Base-by-base conservation (phyloP, 2,797 vertebrate genomes). In the Acestrorhynchus altus region DNA sequence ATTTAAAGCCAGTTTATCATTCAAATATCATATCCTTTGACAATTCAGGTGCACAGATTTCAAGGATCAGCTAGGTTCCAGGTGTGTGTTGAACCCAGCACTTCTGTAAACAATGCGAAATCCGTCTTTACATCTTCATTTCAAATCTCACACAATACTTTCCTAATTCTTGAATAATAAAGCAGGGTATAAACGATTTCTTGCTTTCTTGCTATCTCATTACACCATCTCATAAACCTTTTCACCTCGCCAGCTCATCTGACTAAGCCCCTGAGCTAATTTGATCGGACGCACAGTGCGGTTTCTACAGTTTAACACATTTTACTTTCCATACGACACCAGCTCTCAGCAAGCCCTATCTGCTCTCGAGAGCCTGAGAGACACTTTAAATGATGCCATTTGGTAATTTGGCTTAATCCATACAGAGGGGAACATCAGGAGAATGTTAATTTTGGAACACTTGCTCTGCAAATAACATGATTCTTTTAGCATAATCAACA, bases 341-440 rank as follows among this genome's bases (percentile, higher is more conserved):
- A 56, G 40, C 72, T 64, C 72, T 59, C 51, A 35, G 46, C n/a
- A 61, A 81, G 22, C 16, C 56, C 60, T n/a, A 20, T 51, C 40
- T 73, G 59, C 31, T n/a, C 8, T 60, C 49, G 42, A 61, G 65
- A 79, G 80, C 74, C n/a, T 6, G 16, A 54, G 66, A 70, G 68
- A 69, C 54, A n/a, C 42, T 76, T 18, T 60, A 39, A 77, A 56
- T 35, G 51, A 77, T 31, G 18, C 10, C 51, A 79, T 81, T 76
- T 71, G 5, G 35, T n/a, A 54, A 79, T 52, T 61, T 31, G 7
- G 12, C 44, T 39, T 12, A 49, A 73, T 79, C 49, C 24, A 52
- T 47, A 31, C 5, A 61, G 31, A 39, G 39, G n/a, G 56, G 35
- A 1, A 1, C n/a, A 52, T 72, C 56, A 42, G 64, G 28, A 44